Evolutionary conservation across 92 coral and sea anemone species (phyloP).

Genomic region (Phymanthus crucifer): DNA sequence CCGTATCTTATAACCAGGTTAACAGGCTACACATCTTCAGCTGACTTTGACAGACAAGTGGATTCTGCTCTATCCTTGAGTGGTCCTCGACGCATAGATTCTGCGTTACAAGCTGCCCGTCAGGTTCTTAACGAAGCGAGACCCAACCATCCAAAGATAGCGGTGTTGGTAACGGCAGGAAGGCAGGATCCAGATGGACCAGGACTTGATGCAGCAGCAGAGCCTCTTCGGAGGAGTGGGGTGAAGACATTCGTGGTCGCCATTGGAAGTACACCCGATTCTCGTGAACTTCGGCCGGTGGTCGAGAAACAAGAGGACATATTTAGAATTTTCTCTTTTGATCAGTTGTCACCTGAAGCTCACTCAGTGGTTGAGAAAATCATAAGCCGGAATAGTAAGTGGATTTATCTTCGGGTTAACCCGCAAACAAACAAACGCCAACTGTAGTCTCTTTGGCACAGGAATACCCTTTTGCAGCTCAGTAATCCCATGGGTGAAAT

Average conservation of each 20-base stretch:
- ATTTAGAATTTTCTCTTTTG: slow-evolving; percentile 32
- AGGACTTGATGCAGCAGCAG: slow-evolving; percentile 33
- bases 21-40: slow-evolving; percentile 23
- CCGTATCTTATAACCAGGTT: slow-evolving; percentile 35
- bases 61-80: slow-evolving; percentile 27
- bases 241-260: slow-evolving; percentile 54
- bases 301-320: slow-evolving; percentile 36
- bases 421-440: too few species aligned
- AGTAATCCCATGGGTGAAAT: too few species aligned
- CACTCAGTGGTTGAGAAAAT: slow-evolving; percentile 1
- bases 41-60: slow-evolving; percentile 43
- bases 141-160: slow-evolving; percentile 38
- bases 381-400: neutral
- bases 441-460: too few species aligned
- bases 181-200: slow-evolving; percentile 37
- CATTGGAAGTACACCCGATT: slow-evolving; percentile 41
- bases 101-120: slow-evolving; percentile 49
- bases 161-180: slow-evolving; percentile 50
- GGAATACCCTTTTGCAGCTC: too few species aligned
- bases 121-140: slow-evolving; percentile 21
- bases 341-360: neutral
- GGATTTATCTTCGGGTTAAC: neutral
- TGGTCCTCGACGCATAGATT: slow-evolving; percentile 42
- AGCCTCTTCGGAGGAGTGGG: slow-evolving; percentile 34
- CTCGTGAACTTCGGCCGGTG: slow-evolving; percentile 26